Evolutionary conservation across 2,113 vertebrate genomes (phyloP), one percentile per base, ranked within the genome.

Genomic region (Cyprinodon variegatus): DNA sequence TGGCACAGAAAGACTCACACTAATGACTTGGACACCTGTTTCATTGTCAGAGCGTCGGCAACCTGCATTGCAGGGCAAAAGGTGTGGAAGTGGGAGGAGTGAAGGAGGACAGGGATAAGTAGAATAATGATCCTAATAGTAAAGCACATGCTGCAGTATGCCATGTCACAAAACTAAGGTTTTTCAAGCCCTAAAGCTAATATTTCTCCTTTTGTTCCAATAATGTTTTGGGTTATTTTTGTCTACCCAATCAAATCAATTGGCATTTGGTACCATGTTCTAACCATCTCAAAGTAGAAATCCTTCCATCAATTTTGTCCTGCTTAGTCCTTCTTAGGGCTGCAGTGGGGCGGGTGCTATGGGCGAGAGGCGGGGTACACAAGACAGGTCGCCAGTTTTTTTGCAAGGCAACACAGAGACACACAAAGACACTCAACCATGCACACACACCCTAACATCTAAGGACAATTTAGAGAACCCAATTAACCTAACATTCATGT

Each of bases 11-110:
- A 81, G 77, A 72, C 62, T 75, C 50, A 37, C 61, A 65, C 65
- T 81, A 81, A 82, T 86, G 72, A 72, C 76, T 61, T 12, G 78
- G 71, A 89, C 85, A 84, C 85, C 80, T 83, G 67, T 88, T 87
- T 78, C 64, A 71, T 66, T 76, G 81, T 86, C 65, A 48, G 40
- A 84, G 64, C 70, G 66, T 83, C 64, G 60, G 62, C 61, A 68
- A 43, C 38, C 79, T 83, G 83, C 78, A 83, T 59, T 71, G 60
- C 77, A 76, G 72, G 78, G 77, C n/a, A 63, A 73, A 70, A 71
- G 66, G 62, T 78, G 67, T 53, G 45, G 29, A 82, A 20, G 73
- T 65, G 76, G 68, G 50, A 74, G 76, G 71, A 67, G 37, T 61
- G 43, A 79, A 81, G 68, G 68, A 68, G 67, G 63, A 62, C 70